Evolutionary conservation across 2,113 vertebrate species (phyloP), one percentile per base, ranked within the genome.

Genomic region (Marmota flaviventris): DNA sequence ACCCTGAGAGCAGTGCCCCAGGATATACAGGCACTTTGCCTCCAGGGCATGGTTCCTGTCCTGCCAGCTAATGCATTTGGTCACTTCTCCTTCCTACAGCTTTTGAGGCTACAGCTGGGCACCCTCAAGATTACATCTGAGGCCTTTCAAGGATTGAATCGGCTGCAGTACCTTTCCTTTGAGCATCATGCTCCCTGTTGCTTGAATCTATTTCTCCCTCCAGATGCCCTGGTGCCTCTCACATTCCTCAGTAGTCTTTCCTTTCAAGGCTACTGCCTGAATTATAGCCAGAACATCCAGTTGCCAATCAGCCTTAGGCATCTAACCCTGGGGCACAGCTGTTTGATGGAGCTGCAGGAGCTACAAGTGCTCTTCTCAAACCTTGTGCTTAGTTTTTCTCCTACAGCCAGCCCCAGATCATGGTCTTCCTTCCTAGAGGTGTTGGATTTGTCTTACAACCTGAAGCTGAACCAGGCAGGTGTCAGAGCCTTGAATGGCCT

Each of bases 251-350:
- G 11, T 5, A 67, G 13, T 79, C 70, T 95, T 95, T 97, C 89
- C 18, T 96, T 96, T 88, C 85, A 93, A 73, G 97, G 92, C 24
- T 90, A 95, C 76, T 95, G 92, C 34, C 69, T 96, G 53, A 92
- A 90, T 58, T 34, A 56, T 8, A 96, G 76, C 65, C 92, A 82
- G 25, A 90, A 42, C 8, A 83, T 94, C 69, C 39, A 42, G 34
- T 45, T 94, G 76, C 92, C 85, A 7, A 5, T 53, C 27, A 94
- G n/a, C 53, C 85, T 95, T 12, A 78, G 61, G 27, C 27, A 4
- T 84, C 81, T 96, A 37, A 79, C 89, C 27, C 37, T 94, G 34
- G 94, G 37, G 13, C 72, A 78, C 45, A 91, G 76, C 37, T 96
- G 89, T 63, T 56, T 96, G 24, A 96, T 10, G n/a, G 39, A 83